A percentile compares a stretch with the other conserved stretches of the same genome.
phyloP scores from a whole-genome alignment of 2,797 vertebrate species.

The Rhynchonycteris naso region DNA sequence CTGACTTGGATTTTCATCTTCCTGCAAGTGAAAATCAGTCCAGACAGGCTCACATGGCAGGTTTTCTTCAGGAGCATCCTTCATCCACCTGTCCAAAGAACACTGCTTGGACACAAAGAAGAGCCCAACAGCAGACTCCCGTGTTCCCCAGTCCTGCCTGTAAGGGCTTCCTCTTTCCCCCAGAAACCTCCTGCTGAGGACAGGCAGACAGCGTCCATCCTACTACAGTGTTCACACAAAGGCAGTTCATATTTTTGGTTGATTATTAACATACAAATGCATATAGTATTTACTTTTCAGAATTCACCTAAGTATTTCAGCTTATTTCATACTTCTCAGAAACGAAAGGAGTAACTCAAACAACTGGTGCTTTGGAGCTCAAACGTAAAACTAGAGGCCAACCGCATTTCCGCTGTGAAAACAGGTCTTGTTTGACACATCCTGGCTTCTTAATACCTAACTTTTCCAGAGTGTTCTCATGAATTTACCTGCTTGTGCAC shows the following conservation, averaged over 20 bases:
- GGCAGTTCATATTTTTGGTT: background rate
- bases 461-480: background rate
- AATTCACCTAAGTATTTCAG: background rate
- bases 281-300: background rate
- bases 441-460: background rate
- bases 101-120: background rate
- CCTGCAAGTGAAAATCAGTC: background rate
- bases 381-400: background rate
- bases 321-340: background rate
- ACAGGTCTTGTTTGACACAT: background rate
- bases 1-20: background rate
- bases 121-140: background rate
- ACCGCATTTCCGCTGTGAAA: background rate
- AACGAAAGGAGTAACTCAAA: background rate
- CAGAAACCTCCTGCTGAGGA: background rate
- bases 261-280: background rate
- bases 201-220: background rate
- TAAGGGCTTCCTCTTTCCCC: background rate
- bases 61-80: background rate
- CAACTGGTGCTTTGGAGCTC: background rate
- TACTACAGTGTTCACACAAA: background rate
- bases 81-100: background rate
- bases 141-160: background rate
- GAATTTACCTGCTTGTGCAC: background rate
- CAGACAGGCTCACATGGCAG: background rate